phyloP scores from a whole-genome alignment of 2,797 vertebrate genomes.

The Eidolon dupreanum region DNA sequence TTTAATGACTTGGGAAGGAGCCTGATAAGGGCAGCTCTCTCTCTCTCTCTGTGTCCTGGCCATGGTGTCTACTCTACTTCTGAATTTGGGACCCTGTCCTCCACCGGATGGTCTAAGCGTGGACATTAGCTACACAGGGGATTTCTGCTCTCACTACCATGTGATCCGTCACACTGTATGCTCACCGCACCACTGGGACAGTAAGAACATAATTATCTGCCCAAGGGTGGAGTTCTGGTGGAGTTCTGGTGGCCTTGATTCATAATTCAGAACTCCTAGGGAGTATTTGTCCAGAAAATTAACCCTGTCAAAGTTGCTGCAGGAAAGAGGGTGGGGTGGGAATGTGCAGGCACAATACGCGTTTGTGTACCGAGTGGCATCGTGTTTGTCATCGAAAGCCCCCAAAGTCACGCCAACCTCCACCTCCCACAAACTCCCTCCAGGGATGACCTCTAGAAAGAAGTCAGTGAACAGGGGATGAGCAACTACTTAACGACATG shows the following conservation, averaged over 20 bases:
- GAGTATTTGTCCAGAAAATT: constrained; percentile 19
- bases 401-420: not conserved
- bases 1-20: not conserved
- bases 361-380: too few relatives aligned
- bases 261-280: not conserved
- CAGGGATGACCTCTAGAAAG: not conserved
- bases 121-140: not conserved
- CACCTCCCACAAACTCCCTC: not conserved
- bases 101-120: not conserved
- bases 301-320: not conserved
- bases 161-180: not conserved
- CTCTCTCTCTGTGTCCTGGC: not conserved
- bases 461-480: not conserved
- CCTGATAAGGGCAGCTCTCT: not conserved
- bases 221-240: not conserved
- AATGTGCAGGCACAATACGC: not conserved
- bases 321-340: not conserved
- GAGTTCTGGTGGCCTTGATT: not conserved
- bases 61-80: not conserved
- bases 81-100: not conserved
- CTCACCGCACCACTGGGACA: not conserved
- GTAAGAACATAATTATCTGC: not conserved
- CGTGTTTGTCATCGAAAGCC: not conserved
- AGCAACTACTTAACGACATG: not conserved
- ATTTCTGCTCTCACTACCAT: not conserved